Base-by-base conservation (phyloP, 1,140 invertebrate species). In the Patella vulgata region DNA sequence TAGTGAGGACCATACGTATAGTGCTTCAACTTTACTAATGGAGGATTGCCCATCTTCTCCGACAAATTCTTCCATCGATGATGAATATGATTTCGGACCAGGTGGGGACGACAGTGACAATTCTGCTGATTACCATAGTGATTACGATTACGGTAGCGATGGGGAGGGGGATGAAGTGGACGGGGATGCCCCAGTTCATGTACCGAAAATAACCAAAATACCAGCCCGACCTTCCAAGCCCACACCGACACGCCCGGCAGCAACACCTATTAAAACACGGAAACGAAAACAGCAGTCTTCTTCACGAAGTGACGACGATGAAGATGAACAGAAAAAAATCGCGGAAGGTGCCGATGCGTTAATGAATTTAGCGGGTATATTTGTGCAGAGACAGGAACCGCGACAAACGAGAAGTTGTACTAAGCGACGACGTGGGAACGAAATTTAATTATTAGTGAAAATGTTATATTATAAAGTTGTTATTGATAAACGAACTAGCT, bases 291-390 rank as follows among this genome's bases (percentile, higher is more conserved):
- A 40, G 54, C 56, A 50, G 36, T n/a, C 21, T 9, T 42, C 52
- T 47, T n/a, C n/a, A n/a, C 33, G 5, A 8, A 62, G 59, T 31
- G 51, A 52, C n/a, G 60, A 71, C 55, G 89, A 91, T 63, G 86
- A 90, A 8, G 90, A 91, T 66, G 91, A 80, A 40, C 65, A 90
- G 75, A 87, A 90, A 51, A 90, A 90, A 68, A 90, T 92, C 51
- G 90, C 89, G 19, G 91, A 93, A 80, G 92, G 91, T 59, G 91
- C 91, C 0, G 91, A 93, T 71, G 91, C 91, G 0, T 80, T 93
- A 43, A 80, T 93, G 14, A 91, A 92, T 80, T 81, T 92, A 25
- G 91, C 90, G 0, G 89, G 90, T 8, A 87, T 89, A 46, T 58
- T 50, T 36, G 33, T 36, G 33, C 33, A 36, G 5, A 5, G 33